phyloP scores from a whole-genome alignment of 2,797 vertebrate species.

The Tokudaia tokunoshimensis region DNA sequence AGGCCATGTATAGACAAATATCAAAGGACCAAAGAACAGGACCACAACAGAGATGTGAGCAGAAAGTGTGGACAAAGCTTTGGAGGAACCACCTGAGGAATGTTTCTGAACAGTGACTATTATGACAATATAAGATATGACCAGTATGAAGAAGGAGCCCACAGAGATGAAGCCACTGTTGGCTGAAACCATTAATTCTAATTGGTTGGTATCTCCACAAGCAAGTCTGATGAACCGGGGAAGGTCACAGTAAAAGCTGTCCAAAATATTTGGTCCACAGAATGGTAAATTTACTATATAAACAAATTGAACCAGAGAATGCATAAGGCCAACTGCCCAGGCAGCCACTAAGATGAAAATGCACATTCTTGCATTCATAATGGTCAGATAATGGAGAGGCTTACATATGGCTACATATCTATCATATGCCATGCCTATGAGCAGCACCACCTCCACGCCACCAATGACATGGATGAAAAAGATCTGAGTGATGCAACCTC shows the following conservation, averaged over 20 bases:
- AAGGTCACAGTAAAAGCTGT: conserved; percentile 77
- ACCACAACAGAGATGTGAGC: conserved; percentile 70
- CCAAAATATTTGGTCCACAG: conserved; percentile 63
- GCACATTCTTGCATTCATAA: conserved; percentile 59
- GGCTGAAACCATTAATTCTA: conserved; percentile 67
- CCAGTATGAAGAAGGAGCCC: conserved; percentile 47
- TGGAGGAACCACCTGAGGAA: conserved; percentile 8
- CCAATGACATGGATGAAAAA: conserved; percentile 81
- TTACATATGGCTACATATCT: conserved; percentile 75
- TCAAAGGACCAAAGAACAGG: conserved; percentile 56
- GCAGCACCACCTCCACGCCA: conserved; percentile 69
- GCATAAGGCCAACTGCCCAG: neutral
- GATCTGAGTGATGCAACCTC: conserved; percentile 78
- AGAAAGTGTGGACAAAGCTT: conserved; percentile 70
- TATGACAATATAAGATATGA: conserved; percentile 11
- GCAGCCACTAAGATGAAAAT: conserved; percentile 8
- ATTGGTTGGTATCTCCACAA: conserved; percentile 59
- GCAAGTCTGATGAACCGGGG: conserved; percentile 72
- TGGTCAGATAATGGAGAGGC: neutral
- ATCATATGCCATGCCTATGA: conserved; percentile 76
- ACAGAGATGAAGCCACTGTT: conserved; percentile 74
- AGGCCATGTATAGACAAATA: conserved; percentile 1
- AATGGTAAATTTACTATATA: conserved; percentile 69
- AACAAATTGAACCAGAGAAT: conserved; percentile 17
- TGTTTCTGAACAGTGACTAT: conserved; percentile 54